Evolutionary conservation across 2,888 invertebrate species (phyloP).

Genomic region (Calameuta pallipes): DNA sequence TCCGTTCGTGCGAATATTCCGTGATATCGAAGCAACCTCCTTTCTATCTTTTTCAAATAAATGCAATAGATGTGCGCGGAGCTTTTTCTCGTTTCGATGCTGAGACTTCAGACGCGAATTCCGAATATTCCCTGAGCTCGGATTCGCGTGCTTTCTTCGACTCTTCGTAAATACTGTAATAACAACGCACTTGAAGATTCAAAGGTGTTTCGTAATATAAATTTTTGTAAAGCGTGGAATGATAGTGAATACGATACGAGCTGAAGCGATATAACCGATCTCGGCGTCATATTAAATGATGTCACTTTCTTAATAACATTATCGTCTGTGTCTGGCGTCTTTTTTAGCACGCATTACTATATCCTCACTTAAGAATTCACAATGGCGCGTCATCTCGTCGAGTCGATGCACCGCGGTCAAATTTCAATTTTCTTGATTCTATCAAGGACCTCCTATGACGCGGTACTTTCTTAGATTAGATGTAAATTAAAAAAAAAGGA

Average conservation of each 20-base stretch:
- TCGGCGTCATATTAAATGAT: background rate
- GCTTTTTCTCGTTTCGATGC: background rate
- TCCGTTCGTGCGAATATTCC: background rate
- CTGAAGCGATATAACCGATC: background rate
- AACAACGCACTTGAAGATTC: background rate
- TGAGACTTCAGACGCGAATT: background rate
- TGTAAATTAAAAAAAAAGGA: background rate
- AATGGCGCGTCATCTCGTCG: background rate
- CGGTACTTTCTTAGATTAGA: background rate
- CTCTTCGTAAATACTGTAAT: background rate
- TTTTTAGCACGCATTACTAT: background rate
- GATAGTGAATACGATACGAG: no score
- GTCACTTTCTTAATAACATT: background rate
- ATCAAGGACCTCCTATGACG: background rate
- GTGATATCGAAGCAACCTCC: background rate
- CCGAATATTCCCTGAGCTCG: background rate
- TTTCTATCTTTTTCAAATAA: background rate
- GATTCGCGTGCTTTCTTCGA: background rate
- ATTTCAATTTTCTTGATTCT: background rate
- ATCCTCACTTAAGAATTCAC: background rate
- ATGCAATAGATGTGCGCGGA: background rate
- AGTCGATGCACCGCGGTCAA: background rate
- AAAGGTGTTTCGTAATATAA: background rate
- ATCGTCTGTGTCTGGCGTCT: background rate
- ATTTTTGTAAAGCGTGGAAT: background rate